Evolutionary conservation across 1,140 invertebrate species (phyloP).

Genomic region (Triops longicaudatus): DNA sequence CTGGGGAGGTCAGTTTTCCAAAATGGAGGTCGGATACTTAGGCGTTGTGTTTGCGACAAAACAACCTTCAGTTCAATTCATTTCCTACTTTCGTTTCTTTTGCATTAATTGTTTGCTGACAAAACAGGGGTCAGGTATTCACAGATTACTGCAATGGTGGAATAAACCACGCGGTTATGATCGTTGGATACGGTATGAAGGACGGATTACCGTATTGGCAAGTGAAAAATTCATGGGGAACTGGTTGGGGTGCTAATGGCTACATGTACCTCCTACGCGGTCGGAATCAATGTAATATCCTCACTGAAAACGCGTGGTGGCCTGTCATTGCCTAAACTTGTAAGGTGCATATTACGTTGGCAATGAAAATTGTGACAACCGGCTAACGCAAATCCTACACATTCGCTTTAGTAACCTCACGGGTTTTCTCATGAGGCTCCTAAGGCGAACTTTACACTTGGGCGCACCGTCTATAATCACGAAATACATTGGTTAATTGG

Average conservation of each 20-base stretch:
- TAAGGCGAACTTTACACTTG: no score
- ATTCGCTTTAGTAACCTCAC: no score
- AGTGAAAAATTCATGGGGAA: constrained; percentile 24
- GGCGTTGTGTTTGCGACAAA: no score
- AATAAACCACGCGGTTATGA: constrained; percentile 23
- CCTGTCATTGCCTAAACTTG: background rate
- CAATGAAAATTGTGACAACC: no score
- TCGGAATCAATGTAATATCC: constrained; percentile 43
- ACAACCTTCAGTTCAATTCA: no score
- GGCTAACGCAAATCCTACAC: no score
- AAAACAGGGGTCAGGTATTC: background rate
- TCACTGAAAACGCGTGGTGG: constrained; percentile 31
- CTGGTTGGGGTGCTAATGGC: constrained; percentile 40
- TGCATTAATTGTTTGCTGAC: background rate
- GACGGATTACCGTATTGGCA: constrained; percentile 21
- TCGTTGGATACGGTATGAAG: constrained; percentile 21
- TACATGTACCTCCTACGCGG: constrained; percentile 40
- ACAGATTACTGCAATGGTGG: background rate
- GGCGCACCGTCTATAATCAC: no score
- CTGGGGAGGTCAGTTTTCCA: no score
- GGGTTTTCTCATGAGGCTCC: no score
- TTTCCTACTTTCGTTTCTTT: background rate
- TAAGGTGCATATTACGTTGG: no score
- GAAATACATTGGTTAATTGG: no score
- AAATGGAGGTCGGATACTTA: no score